These are phyloP conservation scores for Coryphaenoides rupestris DNA, from an alignment of 2,113 vertebrate species.

Conservation along the genomic window DNA sequence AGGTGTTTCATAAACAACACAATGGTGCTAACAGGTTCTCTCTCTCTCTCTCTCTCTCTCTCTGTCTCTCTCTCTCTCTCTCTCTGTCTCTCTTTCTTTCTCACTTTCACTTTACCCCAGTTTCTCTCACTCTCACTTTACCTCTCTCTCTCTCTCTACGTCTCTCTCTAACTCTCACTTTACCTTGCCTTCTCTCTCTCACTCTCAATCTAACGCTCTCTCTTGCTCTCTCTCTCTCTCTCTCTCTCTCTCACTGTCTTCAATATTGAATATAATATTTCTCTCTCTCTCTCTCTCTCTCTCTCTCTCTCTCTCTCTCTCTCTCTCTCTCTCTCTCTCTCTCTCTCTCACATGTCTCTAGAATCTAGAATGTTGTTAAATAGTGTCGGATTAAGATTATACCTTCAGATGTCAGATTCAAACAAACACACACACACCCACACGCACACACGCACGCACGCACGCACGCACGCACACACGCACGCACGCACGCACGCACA, in stretches of 20 bases:
- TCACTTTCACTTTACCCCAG: neutral
- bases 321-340: neutral
- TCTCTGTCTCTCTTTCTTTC: neutral
- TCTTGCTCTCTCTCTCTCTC: conserved; percentile 8
- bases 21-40: conserved; percentile 56
- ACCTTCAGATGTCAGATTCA: too few relatives aligned
- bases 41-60: conserved; percentile 8
- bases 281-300: neutral
- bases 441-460: too few relatives aligned
- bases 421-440: too few relatives aligned
- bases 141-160: neutral
- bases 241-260: neutral
- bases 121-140: conserved; percentile 1
- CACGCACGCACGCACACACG: too few relatives aligned
- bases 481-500: neutral
- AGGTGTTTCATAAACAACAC: conserved; percentile 71
- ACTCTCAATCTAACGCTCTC: too few relatives aligned
- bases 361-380: too few relatives aligned
- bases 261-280: too few relatives aligned
- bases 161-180: too few relatives aligned
- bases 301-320: conserved; percentile 5
- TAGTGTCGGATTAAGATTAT: too few relatives aligned
- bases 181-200: too few relatives aligned
- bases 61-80: conserved; percentile 18
- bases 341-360: too few relatives aligned